phyloP scores from a whole-genome alignment of 1,140 invertebrate species.

The Anoplophora glabripennis region DNA sequence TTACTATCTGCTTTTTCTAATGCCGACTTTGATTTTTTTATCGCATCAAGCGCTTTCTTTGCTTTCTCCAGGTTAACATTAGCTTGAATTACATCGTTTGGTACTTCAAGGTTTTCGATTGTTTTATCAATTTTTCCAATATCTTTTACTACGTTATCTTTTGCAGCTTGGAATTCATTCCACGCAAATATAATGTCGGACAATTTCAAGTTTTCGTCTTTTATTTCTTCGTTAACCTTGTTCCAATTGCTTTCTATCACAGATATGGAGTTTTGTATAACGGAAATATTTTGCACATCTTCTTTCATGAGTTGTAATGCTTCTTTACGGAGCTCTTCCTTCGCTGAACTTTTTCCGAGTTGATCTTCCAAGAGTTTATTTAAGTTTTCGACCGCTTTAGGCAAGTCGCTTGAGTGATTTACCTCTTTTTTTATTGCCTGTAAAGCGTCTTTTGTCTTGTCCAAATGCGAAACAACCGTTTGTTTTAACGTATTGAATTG shows the following conservation, averaged over 20 bases:
- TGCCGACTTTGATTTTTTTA: slow-evolving; percentile 71
- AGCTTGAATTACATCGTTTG: slow-evolving; percentile 63
- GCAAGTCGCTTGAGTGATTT: slow-evolving; percentile 56
- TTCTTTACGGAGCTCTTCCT: slow-evolving; percentile 64
- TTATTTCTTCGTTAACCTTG: slow-evolving; percentile 68
- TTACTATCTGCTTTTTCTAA: slow-evolving; percentile 75
- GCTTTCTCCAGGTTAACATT: slow-evolving; percentile 67
- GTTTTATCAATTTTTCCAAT: slow-evolving; percentile 64
- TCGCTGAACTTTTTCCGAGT: slow-evolving; percentile 54
- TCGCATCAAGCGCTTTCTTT: slow-evolving; percentile 68
- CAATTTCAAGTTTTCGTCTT: slow-evolving; percentile 73
- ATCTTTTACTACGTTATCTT: slow-evolving; percentile 64
- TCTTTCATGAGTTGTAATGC: slow-evolving; percentile 74
- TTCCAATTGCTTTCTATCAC: slow-evolving; percentile 77
- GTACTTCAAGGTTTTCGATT: slow-evolving; percentile 58
- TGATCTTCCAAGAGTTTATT: slow-evolving; percentile 54
- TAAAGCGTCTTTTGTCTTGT: slow-evolving; percentile 55
- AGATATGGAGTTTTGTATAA: slow-evolving; percentile 73
- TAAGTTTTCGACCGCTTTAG: slow-evolving; percentile 59
- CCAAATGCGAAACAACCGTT: slow-evolving; percentile 61
- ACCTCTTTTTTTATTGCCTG: slow-evolving; percentile 55
- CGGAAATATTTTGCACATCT: slow-evolving; percentile 73
- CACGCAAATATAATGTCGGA: slow-evolving; percentile 67
- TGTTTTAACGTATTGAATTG: slow-evolving; percentile 67
- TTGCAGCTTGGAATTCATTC: slow-evolving; percentile 72